Evolutionary conservation across 1,140 invertebrate genomes (phyloP), one percentile per base, ranked within the genome.

Genomic region (Macrotrachela quadricornifera): DNA sequence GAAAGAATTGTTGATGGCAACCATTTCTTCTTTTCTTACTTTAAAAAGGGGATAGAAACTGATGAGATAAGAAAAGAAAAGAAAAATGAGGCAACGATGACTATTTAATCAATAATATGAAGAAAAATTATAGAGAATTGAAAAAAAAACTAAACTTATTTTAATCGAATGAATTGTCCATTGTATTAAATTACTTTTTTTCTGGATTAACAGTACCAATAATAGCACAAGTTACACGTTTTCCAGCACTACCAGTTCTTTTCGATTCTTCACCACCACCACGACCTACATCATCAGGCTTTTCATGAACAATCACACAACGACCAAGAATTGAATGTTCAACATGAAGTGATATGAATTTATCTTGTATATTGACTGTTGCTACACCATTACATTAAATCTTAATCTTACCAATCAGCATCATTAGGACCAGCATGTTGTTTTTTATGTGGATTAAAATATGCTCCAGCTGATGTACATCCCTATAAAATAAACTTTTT

Each of bases 401-500:
- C 53, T 75, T 73, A 48, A 94, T 77, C 21, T 4, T 30, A 30
- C 21, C 21, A 8, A n/a, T 77, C 72, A 13, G 64, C 64, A 57
- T 82, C 78, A 21, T 64, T 63, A 10, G 87, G 88, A 13, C 74
- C 83, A 10, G 85, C 90, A 66, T 96, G 91, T 1, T 80, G 80
- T 60, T 81, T 80, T 53, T 77, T 76, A 46, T 71, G 59, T 0
- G 90, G 91, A 72, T 99, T 97, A 71, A 86, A 97, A 71, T 97
- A 92, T 1, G 85, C 74, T 0, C 90, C 92, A 16, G 91, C 86
- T 49, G 84, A 88, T 4, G 79, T 85, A 68, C 92, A 97, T 0
- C 90, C 87, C 78, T 44, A 14, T 11, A 37, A n/a, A 38, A 14
- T 47, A 42, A 37, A 52, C 38, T 0, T 13, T 45, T 30, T 44